phyloP scores from a whole-genome alignment of 2,797 vertebrate genomes.

The Serranus cabrilla region DNA sequence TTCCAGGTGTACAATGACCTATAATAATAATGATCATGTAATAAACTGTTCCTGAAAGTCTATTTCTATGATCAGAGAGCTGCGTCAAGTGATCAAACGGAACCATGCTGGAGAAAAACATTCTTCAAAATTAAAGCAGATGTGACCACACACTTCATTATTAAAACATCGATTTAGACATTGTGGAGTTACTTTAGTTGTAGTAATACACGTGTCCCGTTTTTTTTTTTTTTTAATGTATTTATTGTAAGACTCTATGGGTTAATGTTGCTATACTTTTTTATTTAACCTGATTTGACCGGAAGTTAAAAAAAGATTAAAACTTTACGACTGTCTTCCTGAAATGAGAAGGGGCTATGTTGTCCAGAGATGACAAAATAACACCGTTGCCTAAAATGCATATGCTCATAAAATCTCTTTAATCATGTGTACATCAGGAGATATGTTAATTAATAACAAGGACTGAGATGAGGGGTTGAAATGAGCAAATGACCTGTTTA shows the following conservation, averaged over 20 bases:
- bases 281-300: not conserved
- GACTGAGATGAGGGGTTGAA: not conserved
- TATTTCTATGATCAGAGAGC: not conserved
- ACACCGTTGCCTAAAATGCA: not conserved
- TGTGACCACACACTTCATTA: not conserved
- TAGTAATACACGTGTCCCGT: not conserved
- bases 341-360: not conserved
- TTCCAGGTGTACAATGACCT: too few species aligned
- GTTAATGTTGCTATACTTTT: not conserved
- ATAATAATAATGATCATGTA: not conserved
- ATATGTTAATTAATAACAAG: not conserved
- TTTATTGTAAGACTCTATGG: not conserved
- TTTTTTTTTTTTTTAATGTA: too few species aligned
- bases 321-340: not conserved
- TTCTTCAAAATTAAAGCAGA: slow-evolving; percentile 20
- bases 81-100: not conserved
- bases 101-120: not conserved
- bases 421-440: not conserved
- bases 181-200: too few species aligned
- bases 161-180: not conserved
- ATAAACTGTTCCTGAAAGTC: not conserved
- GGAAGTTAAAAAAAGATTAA: too few species aligned
- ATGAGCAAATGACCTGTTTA: not conserved
- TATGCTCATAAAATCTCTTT: not conserved
- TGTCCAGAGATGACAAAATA: not conserved